Evolutionary conservation across 2,797 vertebrate genomes (phyloP).

Genomic region (Ambastaia sidthimunki): DNA sequence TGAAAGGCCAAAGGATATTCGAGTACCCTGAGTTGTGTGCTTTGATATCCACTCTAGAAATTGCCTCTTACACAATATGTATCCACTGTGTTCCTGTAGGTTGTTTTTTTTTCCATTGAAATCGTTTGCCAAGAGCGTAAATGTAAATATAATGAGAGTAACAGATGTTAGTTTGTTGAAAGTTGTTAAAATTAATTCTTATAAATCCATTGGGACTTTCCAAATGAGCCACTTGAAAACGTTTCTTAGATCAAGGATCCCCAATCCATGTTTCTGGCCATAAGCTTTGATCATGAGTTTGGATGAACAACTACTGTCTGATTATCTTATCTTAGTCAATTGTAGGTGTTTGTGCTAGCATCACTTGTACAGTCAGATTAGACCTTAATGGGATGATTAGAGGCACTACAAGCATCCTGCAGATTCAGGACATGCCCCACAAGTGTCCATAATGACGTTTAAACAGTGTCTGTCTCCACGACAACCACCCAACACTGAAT

Average conservation of each 20-base stretch:
- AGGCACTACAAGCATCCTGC: no score
- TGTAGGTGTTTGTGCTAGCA: no score
- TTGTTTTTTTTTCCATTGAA: constrained; percentile 12
- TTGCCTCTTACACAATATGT: constrained; percentile 1
- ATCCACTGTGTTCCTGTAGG: not conserved
- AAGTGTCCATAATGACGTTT: constrained; percentile 43
- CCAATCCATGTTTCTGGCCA: no score
- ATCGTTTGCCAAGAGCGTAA: not conserved
- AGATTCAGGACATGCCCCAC: no score
- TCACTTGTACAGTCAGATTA: no score
- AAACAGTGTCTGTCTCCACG: constrained; percentile 49
- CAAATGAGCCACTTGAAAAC: constrained; percentile 1
- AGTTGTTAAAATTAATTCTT: not conserved
- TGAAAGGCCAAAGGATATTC: constrained; percentile 16
- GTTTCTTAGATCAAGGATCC: no score
- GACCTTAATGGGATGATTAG: no score
- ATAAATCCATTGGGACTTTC: not conserved
- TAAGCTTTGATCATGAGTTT: no score
- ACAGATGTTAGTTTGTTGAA: constrained; percentile 14
- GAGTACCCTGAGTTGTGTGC: not conserved
- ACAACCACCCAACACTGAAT: constrained; percentile 41
- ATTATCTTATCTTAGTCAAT: no score
- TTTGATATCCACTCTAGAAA: constrained; percentile 13
- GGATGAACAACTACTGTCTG: no score
- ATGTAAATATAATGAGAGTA: constrained; percentile 5